A percentile compares a stretch with the other conserved stretches of the same genome.
Evolutionary conservation across 1,140 invertebrate genomes (phyloP).

Genomic region (Xylocopa sonorina): DNA sequence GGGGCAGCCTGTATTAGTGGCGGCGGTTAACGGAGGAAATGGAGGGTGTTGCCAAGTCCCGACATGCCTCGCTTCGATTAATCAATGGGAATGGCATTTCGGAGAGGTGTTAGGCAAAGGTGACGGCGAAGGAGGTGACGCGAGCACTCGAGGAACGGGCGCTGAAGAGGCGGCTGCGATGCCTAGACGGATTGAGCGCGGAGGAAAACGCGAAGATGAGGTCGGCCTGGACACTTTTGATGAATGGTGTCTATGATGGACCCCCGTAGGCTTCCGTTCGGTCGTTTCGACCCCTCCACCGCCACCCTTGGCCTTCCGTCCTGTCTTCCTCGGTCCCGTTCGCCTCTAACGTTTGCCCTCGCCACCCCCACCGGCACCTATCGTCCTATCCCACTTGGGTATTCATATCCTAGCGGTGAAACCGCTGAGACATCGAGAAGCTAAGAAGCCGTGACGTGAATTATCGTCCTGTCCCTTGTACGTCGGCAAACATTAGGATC

Average conservation of each 20-base stretch:
- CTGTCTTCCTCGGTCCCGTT: constrained; percentile 24
- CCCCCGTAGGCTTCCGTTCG: constrained; percentile 62
- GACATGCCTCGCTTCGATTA: constrained; percentile 78
- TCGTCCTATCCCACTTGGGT: constrained; percentile 27
- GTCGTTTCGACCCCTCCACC: constrained; percentile 43
- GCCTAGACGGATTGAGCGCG: constrained; percentile 60
- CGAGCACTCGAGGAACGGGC: constrained; percentile 61
- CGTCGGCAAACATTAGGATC: constrained; percentile 60
- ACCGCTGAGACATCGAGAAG: constrained; percentile 59
- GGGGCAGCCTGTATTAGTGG: constrained; percentile 60
- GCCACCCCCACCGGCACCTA: too few relatives aligned
- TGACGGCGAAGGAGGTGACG: constrained; percentile 67
- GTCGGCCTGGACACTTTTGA: constrained; percentile 68
- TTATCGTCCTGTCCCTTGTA: constrained; percentile 56
- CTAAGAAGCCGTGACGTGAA: constrained; percentile 66
- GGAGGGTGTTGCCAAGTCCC: constrained; percentile 76
- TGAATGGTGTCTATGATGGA: constrained; percentile 69
- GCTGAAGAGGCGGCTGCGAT: constrained; percentile 66
- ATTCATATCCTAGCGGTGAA: constrained; percentile 64
- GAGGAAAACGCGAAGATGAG: constrained; percentile 53
- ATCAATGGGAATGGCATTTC: constrained; percentile 77
- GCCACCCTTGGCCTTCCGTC: too few relatives aligned
- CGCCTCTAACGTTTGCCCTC: background rate
- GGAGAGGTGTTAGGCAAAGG: constrained; percentile 69
- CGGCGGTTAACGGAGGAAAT: constrained; percentile 76